A percentile compares a stretch with the other conserved stretches of the same genome.
These are phyloP conservation scores for Aurelia aurita complex sp. Pacific DNA, from an alignment of 30 jellyfish, hydroid and myxozoan species.

Conservation along the genomic window DNA sequence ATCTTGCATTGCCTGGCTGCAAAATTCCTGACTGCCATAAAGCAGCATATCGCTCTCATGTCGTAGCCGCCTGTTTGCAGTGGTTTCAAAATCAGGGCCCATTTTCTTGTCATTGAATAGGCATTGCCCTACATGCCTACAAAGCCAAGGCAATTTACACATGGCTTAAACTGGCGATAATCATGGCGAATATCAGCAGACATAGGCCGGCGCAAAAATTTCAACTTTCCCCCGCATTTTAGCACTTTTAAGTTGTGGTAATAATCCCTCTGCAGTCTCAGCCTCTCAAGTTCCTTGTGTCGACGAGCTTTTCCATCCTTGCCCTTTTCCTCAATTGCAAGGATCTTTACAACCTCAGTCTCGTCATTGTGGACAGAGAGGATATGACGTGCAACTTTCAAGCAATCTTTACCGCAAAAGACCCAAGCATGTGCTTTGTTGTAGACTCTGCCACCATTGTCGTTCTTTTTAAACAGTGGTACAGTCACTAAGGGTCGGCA, in stretches of 20 bases:
- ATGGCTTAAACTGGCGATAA: conserved; percentile 40
- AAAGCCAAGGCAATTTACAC: conserved; percentile 54
- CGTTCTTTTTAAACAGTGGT: not conserved
- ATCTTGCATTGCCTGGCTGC: conserved; percentile 9
- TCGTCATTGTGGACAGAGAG: conserved; percentile 42
- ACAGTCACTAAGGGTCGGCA: too few relatives aligned
- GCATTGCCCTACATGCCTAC: conserved; percentile 62
- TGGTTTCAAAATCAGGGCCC: not conserved
- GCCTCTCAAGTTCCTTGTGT: conserved; percentile 27
- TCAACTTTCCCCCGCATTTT: conserved; percentile 47
- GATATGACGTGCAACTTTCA: conserved; percentile 41
- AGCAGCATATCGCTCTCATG: conserved; percentile 59
- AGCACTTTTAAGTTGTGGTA: conserved; percentile 43
- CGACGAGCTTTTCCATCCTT: not conserved
- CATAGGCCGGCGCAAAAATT: conserved; percentile 44
- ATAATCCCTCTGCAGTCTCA: conserved; percentile 40
- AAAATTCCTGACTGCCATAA: conserved; percentile 6
- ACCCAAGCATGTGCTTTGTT: conserved; percentile 28
- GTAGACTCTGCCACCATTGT: conserved; percentile 24
- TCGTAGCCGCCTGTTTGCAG: conserved; percentile 1
- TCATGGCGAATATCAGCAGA: conserved; percentile 12
- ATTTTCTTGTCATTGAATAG: conserved; percentile 17
- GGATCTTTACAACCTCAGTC: conserved; percentile 17
- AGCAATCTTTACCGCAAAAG: conserved; percentile 28
- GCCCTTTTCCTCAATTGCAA: conserved; percentile 20